A percentile compares a stretch with the other conserved stretches of the same genome.
Evolutionary conservation across 2,888 invertebrate species (phyloP).

Genomic region (Rugalucina vietnamica): DNA sequence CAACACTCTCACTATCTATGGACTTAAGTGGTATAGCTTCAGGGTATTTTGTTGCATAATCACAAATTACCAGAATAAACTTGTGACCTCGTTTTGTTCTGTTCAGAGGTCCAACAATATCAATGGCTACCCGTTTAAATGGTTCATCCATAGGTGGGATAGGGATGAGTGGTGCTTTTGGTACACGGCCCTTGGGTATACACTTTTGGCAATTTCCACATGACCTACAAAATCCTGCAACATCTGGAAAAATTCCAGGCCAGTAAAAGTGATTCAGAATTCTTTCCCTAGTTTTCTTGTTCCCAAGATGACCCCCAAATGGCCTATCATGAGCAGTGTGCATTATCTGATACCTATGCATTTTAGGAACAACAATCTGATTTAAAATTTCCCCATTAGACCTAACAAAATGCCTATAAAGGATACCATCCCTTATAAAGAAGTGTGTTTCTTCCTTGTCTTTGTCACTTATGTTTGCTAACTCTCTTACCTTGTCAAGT

Average conservation of each 20-base stretch:
- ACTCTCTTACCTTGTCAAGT: not conserved
- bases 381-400: not conserved
- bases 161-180: conserved; percentile 1
- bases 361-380: not conserved
- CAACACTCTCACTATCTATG: not conserved
- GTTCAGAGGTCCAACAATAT: not conserved
- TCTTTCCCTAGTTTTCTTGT: not conserved
- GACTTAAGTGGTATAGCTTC: not conserved
- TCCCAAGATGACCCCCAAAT: not conserved
- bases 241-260: conserved; percentile 12
- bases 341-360: not conserved
- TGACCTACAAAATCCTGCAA: not conserved
- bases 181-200: not conserved
- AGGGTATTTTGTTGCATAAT: conserved; percentile 15
- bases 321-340: not conserved
- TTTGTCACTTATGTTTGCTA: not conserved
- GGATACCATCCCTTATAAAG: not conserved
- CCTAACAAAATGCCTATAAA: not conserved
- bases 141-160: conserved; percentile 18
- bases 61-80: not conserved
- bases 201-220: not conserved
- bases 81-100: conserved; percentile 6
- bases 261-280: conserved; percentile 19
- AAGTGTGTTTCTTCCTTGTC: not conserved
- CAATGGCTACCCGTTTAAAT: not conserved